A percentile compares a stretch with the other conserved stretches of the same genome.
Evolutionary conservation across 2,113 vertebrate species (phyloP).

Genomic region (Empidonax alnorum): DNA sequence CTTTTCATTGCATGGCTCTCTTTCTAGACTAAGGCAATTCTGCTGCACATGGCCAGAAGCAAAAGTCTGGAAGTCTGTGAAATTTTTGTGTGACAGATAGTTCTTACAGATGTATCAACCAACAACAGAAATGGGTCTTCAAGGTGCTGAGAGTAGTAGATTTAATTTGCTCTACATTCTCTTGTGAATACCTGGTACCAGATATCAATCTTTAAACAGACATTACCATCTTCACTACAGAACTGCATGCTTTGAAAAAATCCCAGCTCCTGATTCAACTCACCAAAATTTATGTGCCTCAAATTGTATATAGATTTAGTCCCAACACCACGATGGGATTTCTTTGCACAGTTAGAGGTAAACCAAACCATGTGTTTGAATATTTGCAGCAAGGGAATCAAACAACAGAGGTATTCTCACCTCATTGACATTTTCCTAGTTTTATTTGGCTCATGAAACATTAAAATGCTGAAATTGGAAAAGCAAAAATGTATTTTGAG

Average conservation of each 20-base stretch:
- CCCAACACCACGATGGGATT: neutral
- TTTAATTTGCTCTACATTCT: neutral
- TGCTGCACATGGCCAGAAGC: neutral
- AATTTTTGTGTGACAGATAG: neutral
- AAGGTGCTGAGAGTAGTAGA: neutral
- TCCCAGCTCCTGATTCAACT: neutral
- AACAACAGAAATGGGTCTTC: neutral
- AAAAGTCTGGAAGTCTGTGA: neutral
- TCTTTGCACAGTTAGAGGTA: neutral
- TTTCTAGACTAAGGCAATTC: neutral
- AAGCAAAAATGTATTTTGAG: slow-evolving; percentile 7
- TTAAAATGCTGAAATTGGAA: slow-evolving; percentile 7
- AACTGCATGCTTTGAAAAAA: neutral
- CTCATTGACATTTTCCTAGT: slow-evolving; percentile 6
- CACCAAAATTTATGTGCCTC: neutral
- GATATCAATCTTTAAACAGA: neutral
- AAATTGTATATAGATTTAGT: neutral
- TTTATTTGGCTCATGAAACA: slow-evolving; percentile 29
- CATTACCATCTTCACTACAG: neutral
- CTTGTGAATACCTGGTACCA: neutral
- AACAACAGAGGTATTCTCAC: slow-evolving; percentile 21
- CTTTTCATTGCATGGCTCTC: neutral
- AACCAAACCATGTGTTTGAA: slow-evolving; percentile 3
- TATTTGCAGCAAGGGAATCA: neutral
- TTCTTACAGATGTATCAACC: neutral